Base-by-base conservation (phyloP, 2,888 invertebrate species). In the Bhutanitis thaidina region DNA sequence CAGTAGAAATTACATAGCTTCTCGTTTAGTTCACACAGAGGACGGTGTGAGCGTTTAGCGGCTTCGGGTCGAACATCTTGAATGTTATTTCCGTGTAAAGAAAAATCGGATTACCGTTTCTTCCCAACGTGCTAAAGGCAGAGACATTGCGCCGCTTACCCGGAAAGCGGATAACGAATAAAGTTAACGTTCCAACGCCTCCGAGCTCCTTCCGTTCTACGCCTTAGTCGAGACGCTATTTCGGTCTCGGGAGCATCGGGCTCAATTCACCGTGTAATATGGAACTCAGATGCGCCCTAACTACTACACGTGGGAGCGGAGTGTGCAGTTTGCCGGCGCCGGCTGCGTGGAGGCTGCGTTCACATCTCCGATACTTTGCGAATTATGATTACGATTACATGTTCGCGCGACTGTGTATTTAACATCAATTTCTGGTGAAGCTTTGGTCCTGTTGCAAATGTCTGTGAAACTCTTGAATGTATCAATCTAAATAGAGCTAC, bases 221-320 rank as follows among this genome's bases (percentile, higher is more conserved):
- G 43, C 36, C 15, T 30, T 27, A 43, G 37, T 36, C 16, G 32
- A 39, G 38, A 30, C 30, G 43, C 20, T 41, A 43, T 49, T 49
- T 49, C 25, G 41, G 36, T 41, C 35, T 43, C 16, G 30, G 34
- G 32, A 32, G 37, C 37, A 41, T 49, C 37, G 30, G 34, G 29
- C 29, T 32, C 41, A 49, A 37, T 43, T 32, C 32, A 43, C 43
- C 41, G 43, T 49, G 36, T 43, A 43, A 49, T 49, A 37, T 43
- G 38, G 39, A 50, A 35, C 50, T 50, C 44, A 20, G 44, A 16
- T n/a, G 35, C 39, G 44, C 10, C 16, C 43, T 32, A 50, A 50
- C 35, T 44, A 50, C 39, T 44, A 50, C 39, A 41, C 40, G 14
- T 35, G 27, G 27, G 25, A 44, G 50, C 43, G 36, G 34, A 44